A percentile compares a stretch with the other conserved stretches of the same genome.
phyloP scores from a whole-genome alignment of 2,888 invertebrate genomes.

The Apamea epomidion region DNA sequence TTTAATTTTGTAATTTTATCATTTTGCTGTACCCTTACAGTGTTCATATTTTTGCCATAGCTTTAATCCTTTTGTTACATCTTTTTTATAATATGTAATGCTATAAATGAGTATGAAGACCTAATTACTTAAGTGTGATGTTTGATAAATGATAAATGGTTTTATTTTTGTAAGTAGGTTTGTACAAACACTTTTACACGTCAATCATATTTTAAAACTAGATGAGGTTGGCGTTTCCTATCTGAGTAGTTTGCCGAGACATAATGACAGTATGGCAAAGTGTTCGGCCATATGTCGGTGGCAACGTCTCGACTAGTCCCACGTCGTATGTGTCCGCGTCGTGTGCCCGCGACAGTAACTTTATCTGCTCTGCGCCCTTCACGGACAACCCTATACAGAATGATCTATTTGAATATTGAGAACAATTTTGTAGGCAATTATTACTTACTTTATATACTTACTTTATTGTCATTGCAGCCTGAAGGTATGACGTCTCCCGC shows the following conservation, averaged over 20 bases:
- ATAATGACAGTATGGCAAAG: conserved; percentile 1
- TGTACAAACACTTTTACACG: no score
- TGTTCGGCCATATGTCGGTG: conserved; percentile 43
- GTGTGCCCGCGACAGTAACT: conserved; percentile 59
- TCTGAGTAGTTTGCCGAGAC: not conserved
- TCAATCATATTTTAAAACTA: no score
- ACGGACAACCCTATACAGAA: conserved; percentile 43
- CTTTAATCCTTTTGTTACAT: no score
- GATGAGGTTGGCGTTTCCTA: no score
- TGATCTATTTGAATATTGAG: conserved; percentile 30
- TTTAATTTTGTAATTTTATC: no score
- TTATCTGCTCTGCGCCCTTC: conserved; percentile 62
- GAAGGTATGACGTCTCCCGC: no score
- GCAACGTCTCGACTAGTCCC: conserved; percentile 47
- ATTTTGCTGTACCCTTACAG: no score
- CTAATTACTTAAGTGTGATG: not conserved
- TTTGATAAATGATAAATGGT: no score
- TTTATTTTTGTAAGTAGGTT: no score
- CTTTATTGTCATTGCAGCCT: not conserved
- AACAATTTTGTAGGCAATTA: not conserved
- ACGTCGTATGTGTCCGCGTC: not conserved
- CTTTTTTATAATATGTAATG: not conserved
- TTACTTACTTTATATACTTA: no score
- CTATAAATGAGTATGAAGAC: not conserved
- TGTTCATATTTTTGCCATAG: no score